Percentiles rank a stretch among this genome's conserved stretches.
Conservation (phyloP, 2,888 invertebrate genomes). For the Ommatoiulus sabulosus region DNA sequence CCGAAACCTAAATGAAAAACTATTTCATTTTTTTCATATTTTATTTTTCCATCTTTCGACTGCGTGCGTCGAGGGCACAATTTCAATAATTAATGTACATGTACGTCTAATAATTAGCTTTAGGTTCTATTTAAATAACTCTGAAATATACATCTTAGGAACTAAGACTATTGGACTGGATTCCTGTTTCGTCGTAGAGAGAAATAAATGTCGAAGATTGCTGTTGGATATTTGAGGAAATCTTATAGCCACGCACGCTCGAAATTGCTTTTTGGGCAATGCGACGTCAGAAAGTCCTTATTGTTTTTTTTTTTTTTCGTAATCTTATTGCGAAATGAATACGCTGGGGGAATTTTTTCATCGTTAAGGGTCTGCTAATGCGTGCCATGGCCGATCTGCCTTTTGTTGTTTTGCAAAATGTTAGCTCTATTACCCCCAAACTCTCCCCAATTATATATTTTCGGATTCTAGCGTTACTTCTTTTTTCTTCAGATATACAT, state of each 20-base stretch:
- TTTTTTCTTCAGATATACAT: neutral
- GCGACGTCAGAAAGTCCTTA: neutral
- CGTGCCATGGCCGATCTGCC: neutral
- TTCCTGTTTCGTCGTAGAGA: neutral
- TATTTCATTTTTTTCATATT: neutral
- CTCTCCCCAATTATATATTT: neutral
- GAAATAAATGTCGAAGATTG: neutral
- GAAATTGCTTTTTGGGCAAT: neutral
- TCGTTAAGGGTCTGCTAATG: slow-evolving; percentile 25
- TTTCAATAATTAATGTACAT: neutral
- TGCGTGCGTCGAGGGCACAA: neutral
- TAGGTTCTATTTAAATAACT: neutral
- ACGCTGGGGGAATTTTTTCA: neutral
- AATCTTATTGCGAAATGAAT: neutral
- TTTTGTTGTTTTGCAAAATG: neutral
- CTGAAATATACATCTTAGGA: neutral
- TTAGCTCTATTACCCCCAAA: neutral
- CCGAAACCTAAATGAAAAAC: neutral
- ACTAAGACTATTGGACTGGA: neutral
- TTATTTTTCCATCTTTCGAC: neutral
- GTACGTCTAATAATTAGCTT: neutral
- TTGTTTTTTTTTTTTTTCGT: neutral
- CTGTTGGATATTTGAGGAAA: neutral
- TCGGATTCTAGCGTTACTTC: neutral
- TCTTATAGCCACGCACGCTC: neutral